These are phyloP conservation scores for Oxygymnocypris stewartii DNA, from an alignment of 2,113 vertebrate species.

Conservation along the genomic window DNA sequence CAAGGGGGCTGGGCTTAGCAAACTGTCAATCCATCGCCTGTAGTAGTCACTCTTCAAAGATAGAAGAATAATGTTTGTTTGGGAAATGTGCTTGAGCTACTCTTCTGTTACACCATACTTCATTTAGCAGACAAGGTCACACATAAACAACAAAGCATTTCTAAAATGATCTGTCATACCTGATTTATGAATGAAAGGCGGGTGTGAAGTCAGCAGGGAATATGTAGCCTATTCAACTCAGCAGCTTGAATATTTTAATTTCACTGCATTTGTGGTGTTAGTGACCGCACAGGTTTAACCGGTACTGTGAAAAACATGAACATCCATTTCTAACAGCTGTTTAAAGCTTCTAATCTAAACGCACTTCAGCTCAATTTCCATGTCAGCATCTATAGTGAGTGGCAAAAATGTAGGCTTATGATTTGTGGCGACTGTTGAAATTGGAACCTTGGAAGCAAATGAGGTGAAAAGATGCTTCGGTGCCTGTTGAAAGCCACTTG, in stretches of 20 bases:
- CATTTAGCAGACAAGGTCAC: slow-evolving; percentile 35
- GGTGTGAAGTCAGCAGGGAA: slow-evolving; percentile 13
- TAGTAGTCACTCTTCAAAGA: not conserved
- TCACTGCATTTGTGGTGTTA: not conserved
- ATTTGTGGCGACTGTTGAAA: slow-evolving; percentile 1
- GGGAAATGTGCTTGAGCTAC: slow-evolving; percentile 6
- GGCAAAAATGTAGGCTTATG: slow-evolving; percentile 20
- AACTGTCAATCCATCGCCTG: not conserved
- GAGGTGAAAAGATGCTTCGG: slow-evolving; percentile 15
- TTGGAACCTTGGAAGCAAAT: slow-evolving; percentile 24
- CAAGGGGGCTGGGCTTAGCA: not conserved
- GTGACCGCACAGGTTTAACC: not conserved
- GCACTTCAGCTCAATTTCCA: slow-evolving; percentile 27
- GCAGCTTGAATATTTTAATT: slow-evolving; percentile 30
- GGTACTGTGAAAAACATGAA: not conserved
- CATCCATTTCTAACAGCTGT: not conserved
- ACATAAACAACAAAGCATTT: not conserved
- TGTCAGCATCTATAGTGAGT: not conserved
- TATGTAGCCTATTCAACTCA: slow-evolving; percentile 15
- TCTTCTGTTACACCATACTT: not conserved
- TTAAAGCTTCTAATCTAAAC: slow-evolving; percentile 10
- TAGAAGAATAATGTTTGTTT: slow-evolving; percentile 12
- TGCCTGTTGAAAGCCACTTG: slow-evolving; percentile 17
- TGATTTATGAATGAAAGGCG: slow-evolving; percentile 29
- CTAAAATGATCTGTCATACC: slow-evolving; percentile 20